phyloP scores from a whole-genome alignment of 2,113 vertebrate genomes.

The Physeter macrocephalus region DNA sequence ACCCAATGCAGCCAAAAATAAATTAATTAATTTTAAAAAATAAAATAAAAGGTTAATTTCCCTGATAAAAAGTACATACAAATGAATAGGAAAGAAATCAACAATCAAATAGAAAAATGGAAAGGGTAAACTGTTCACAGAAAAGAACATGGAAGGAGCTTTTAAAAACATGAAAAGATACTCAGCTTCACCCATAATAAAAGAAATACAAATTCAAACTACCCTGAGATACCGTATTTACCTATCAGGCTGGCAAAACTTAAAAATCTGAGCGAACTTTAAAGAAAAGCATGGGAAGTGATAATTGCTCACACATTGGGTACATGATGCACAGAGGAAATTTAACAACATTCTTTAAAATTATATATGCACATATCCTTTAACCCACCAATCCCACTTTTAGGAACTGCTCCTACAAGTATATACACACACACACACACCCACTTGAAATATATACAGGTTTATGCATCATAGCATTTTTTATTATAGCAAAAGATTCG shows the following conservation, averaged over 20 bases:
- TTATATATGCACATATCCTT: background rate
- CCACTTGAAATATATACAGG: background rate
- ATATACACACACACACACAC: background rate
- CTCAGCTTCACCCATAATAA: background rate
- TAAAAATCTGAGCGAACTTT: background rate
- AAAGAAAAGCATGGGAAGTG: background rate
- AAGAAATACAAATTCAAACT: background rate
- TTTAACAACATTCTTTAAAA: background rate
- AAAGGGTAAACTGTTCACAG: background rate
- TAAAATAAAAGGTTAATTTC: background rate
- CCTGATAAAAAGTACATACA: background rate
- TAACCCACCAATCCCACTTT: background rate
- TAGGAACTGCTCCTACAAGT: background rate
- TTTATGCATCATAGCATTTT: background rate
- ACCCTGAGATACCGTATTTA: background rate
- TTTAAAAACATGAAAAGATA: background rate
- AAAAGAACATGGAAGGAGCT: background rate
- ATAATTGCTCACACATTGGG: background rate
- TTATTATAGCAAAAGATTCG: background rate
- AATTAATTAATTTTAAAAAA: too few species aligned
- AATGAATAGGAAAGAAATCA: background rate
- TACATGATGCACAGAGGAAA: background rate
- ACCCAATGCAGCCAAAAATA: too few species aligned
- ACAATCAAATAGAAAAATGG: background rate
- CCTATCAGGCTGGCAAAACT: background rate